phyloP scores from a whole-genome alignment of 2,888 invertebrate species.

The Drosophila subquinaria region DNA sequence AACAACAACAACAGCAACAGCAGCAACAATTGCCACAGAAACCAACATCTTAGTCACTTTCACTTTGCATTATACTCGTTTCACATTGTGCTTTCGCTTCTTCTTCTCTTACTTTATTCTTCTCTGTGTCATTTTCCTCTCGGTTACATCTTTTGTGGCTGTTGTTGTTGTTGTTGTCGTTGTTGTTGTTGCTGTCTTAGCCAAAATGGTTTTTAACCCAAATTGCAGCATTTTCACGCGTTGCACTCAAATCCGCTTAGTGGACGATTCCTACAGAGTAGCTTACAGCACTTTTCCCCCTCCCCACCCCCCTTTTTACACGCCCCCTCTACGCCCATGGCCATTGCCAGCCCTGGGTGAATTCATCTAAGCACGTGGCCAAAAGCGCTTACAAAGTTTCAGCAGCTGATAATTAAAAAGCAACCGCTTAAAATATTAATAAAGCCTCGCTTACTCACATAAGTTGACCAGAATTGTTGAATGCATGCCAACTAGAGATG shows the following conservation, averaged over 20 bases:
- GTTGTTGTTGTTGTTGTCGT: slow-evolving; percentile 1
- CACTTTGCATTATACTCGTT: slow-evolving; percentile 51
- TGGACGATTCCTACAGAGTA: slow-evolving; percentile 32
- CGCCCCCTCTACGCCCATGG: slow-evolving; percentile 3
- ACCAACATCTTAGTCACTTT: slow-evolving; percentile 65
- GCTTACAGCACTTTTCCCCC: slow-evolving; percentile 27
- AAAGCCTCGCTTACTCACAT: slow-evolving; percentile 14
- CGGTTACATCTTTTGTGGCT: not conserved
- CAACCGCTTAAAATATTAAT: slow-evolving; percentile 49
- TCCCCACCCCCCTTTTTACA: not conserved
- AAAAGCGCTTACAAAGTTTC: slow-evolving; percentile 26
- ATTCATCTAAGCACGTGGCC: slow-evolving; percentile 31
- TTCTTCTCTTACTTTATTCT: slow-evolving; percentile 18
- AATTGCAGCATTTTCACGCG: slow-evolving; percentile 59
- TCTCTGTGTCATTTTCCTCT: not conserved
- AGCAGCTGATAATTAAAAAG: slow-evolving; percentile 42
- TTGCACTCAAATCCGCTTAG: slow-evolving; percentile 62
- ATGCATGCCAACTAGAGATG: slow-evolving; percentile 17
- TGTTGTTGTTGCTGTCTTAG: slow-evolving; percentile 29
- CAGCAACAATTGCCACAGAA: slow-evolving; percentile 20
- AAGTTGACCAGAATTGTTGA: slow-evolving; percentile 14
- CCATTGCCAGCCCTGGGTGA: not conserved
- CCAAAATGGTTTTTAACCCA: slow-evolving; percentile 72
- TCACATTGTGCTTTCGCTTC: slow-evolving; percentile 12
- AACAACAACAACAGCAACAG: slow-evolving; percentile 19